phyloP scores from a whole-genome alignment of 2,888 invertebrate species.

The Lagria hirta region DNA sequence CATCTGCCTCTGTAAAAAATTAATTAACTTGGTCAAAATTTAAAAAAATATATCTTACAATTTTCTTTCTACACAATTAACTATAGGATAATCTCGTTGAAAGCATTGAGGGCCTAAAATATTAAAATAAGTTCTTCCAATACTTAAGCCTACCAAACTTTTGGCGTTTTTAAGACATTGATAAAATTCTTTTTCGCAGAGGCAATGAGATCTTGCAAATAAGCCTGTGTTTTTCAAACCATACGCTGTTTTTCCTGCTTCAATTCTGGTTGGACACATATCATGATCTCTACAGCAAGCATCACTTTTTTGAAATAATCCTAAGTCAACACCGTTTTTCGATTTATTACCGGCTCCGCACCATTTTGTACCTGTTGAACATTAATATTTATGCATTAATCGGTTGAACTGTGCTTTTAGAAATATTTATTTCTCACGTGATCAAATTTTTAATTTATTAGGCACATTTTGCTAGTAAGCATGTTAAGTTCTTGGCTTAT shows the following conservation, averaged over 20 bases:
- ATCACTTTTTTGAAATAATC: conserved; percentile 67
- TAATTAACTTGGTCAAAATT: no score
- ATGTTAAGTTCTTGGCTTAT: no score
- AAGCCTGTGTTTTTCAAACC: conserved; percentile 66
- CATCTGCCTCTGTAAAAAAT: conserved; percentile 52
- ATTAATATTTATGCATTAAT: no score
- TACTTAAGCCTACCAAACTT: conserved; percentile 59
- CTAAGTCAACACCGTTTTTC: conserved; percentile 49
- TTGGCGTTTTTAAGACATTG: conserved; percentile 64
- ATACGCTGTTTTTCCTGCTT: conserved; percentile 59
- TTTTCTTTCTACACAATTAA: conserved; percentile 48
- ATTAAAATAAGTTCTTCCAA: conserved; percentile 73
- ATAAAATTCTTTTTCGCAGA: conserved; percentile 69
- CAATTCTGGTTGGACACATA: conserved; percentile 64
- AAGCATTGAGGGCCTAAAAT: conserved; percentile 73
- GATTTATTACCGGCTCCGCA: neutral
- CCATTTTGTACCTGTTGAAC: conserved; percentile 1
- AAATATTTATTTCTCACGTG: no score
- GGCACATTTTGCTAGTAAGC: no score
- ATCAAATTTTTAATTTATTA: no score
- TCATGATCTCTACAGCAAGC: conserved; percentile 74
- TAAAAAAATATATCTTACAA: neutral
- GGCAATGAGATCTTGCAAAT: conserved; percentile 67
- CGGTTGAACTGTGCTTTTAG: no score
- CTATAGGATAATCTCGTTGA: conserved; percentile 59